Evolutionary conservation across 2,888 invertebrate genomes (phyloP), one percentile per base, ranked within the genome.

Genomic region (Ochropleura plecta): DNA sequence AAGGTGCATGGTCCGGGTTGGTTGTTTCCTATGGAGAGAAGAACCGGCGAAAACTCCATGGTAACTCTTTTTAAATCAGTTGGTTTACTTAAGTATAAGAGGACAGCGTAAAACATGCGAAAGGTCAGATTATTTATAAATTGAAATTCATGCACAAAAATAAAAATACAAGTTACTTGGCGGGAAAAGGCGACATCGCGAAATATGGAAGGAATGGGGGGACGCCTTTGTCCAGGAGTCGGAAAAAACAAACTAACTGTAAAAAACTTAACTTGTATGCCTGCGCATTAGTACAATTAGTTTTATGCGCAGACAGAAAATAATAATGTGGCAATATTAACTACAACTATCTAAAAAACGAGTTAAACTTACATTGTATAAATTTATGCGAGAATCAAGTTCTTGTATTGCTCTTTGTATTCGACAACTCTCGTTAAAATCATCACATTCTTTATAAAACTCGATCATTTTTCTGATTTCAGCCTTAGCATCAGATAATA

Each of bases 361-460:
- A 10, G 40, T 18, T 16, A 60, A 67, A 90, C 92, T 90, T 83
- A 94, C 94, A 75, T 88, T 88, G 72, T 88, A 94, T 20, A 92
- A 84, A 70, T 87, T 88, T 53, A 91, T 90, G 65, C 81, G 82
- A 16, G 91, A 86, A 70, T 88, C 82, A 71, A 93, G 67, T 42
- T 84, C 14, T 70, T 70, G 73, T 82, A 89, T 90, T 69, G 79
- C 70, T 40, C 30, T 65, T 73, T 72, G 49, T 16, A 88, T 64
- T 7, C 66, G 16, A n/a, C 63, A 70, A 60, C n/a, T 64, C 16
- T 78, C n/a, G 0, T 71, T 5, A 20, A 16, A 46, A 55, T 84
- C 46, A 3, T 12, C 3, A 55, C 48, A 59, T 46, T 59, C 44
- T 62, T 70, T 82, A 63, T 84, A 91, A 40, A 76, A 3, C 44